A percentile compares a stretch with the other conserved stretches of the same genome.
Evolutionary conservation across 1,140 invertebrate genomes (phyloP).

Genomic region (Saccostrea echinata): DNA sequence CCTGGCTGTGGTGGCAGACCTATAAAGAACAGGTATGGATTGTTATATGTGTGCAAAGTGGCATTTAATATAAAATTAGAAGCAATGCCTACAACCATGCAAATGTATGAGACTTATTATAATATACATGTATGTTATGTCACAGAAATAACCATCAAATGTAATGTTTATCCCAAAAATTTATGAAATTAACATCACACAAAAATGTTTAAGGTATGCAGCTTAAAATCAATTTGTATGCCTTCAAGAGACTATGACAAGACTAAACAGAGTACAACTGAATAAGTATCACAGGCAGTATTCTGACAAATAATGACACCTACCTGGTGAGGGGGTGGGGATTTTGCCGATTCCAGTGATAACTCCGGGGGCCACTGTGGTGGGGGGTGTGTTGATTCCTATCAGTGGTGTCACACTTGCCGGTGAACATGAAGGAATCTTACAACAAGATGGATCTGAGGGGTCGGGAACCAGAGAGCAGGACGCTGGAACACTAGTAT

Average conservation of each 20-base stretch:
- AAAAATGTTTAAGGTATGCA: too few relatives aligned
- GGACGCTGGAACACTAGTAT: constrained; percentile 28
- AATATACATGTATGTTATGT: too few relatives aligned
- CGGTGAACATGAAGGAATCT: constrained; percentile 52
- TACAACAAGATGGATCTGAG: constrained; percentile 56
- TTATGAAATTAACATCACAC: too few relatives aligned
- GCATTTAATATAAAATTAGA: too few relatives aligned
- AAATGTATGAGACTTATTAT: too few relatives aligned
- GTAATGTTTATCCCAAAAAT: too few relatives aligned
- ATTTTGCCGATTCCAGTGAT: constrained; percentile 57
- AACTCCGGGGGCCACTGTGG: constrained; percentile 49
- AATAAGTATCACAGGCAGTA: background rate
- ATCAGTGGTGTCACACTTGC: constrained; percentile 46
- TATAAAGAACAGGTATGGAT: background rate
- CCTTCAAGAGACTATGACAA: too few relatives aligned
- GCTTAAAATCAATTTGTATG: too few relatives aligned
- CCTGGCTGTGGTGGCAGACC: background rate
- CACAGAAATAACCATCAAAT: too few relatives aligned
- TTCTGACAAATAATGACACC: background rate
- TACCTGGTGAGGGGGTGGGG: constrained; percentile 46
- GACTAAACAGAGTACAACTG: too few relatives aligned
- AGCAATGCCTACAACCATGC: too few relatives aligned
- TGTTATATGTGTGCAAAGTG: too few relatives aligned
- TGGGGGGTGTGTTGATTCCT: constrained; percentile 50
- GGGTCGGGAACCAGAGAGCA: constrained; percentile 55